Conservation (phyloP, 2,797 vertebrate genomes). For the Schizopygopsis pylzovi region DNA sequence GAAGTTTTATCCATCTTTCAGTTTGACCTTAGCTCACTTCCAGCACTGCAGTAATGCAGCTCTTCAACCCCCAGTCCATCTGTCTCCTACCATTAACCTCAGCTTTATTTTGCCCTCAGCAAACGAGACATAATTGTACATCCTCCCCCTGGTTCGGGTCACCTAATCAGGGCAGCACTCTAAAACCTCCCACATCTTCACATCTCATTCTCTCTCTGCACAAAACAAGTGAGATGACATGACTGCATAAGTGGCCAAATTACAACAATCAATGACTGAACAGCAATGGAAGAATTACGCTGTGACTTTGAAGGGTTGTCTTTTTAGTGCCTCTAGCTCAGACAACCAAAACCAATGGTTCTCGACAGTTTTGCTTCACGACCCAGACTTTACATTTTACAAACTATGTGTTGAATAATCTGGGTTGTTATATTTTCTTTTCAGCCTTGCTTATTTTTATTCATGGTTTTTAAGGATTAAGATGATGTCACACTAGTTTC, state of each 20-base stretch:
- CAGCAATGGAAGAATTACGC: neutral
- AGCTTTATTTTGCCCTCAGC: conserved; percentile 53
- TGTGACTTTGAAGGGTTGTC: neutral
- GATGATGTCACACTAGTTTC: neutral
- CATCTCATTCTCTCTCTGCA: conserved; percentile 19
- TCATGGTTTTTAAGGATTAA: neutral
- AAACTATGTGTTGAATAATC: neutral
- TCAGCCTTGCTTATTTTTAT: neutral
- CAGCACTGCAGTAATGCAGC: conserved; percentile 28
- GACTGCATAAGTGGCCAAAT: conserved; percentile 3
- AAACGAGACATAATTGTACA: conserved; percentile 44
- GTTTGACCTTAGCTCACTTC: conserved; percentile 52
- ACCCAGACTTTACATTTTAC: neutral
- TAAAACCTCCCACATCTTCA: conserved; percentile 33
- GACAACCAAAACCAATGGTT: neutral
- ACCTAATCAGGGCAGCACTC: conserved; percentile 38
- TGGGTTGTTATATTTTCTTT: neutral
- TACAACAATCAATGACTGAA: neutral
- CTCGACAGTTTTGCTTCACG: neutral
- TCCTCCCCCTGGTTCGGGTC: conserved; percentile 28
- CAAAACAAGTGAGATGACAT: conserved; percentile 11
- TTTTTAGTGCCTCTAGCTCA: neutral
- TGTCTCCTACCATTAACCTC: conserved; percentile 59
- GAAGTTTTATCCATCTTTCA: conserved; percentile 50
- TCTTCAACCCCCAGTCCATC: conserved; percentile 42